Percentiles rank a stretch among this genome's conserved stretches.
Conservation (phyloP, 1,140 invertebrate species). For the Riptortus pedestris region DNA sequence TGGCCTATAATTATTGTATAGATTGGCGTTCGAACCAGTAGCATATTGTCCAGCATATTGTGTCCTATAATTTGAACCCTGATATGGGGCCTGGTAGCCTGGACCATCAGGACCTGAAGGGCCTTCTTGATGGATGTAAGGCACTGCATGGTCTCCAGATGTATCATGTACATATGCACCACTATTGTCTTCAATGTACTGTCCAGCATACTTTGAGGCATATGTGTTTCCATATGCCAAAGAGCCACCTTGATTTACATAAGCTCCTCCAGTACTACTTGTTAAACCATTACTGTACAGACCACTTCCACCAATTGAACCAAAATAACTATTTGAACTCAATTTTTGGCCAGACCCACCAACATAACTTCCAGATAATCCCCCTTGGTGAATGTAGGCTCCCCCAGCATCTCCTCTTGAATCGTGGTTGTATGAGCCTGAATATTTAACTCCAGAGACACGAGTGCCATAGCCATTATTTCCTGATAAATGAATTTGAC, state of each 20-base stretch:
- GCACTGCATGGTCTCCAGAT: slow-evolving; percentile 7
- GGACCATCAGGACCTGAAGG: background rate
- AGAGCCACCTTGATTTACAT: slow-evolving; percentile 29
- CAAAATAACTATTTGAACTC: background rate
- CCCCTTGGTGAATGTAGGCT: slow-evolving; percentile 28
- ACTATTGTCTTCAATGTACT: slow-evolving; percentile 18
- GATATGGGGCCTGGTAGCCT: background rate
- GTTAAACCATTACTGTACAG: slow-evolving; percentile 33
- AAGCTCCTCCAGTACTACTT: slow-evolving; percentile 35
- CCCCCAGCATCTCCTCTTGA: slow-evolving; percentile 19
- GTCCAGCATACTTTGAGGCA: slow-evolving; percentile 15
- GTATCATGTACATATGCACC: slow-evolving; percentile 27
- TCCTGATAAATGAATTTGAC: too few relatives aligned
- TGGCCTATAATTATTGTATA: background rate
- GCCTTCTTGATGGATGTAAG: background rate
- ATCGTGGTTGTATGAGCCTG: slow-evolving; percentile 32
- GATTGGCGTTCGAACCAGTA: background rate
- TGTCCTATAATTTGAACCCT: background rate
- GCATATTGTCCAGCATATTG: slow-evolving; percentile 2
- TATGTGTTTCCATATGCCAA: slow-evolving; percentile 1
- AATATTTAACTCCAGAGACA: background rate
- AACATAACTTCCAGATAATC: background rate
- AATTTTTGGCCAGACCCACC: background rate
- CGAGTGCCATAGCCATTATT: background rate
- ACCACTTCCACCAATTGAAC: slow-evolving; percentile 31